These are phyloP conservation scores for Proterorhinus semilunaris DNA, from an alignment of 2,113 vertebrate species.

Conservation along the genomic window DNA sequence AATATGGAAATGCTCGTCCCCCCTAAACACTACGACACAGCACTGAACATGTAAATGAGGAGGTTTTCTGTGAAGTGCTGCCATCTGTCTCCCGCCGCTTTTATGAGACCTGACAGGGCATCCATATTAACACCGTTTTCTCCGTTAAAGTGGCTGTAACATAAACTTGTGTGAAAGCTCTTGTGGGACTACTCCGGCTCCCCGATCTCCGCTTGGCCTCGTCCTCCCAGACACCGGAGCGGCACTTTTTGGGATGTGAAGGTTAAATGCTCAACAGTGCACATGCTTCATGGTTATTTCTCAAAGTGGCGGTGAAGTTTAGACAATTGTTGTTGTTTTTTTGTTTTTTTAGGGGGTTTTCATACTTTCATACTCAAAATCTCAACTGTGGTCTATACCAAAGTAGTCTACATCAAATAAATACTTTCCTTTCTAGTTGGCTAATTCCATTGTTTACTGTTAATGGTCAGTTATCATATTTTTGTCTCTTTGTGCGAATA, in stretches of 20 bases:
- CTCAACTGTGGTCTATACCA: background rate
- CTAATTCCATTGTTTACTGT: background rate
- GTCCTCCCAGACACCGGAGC: constrained; percentile 16
- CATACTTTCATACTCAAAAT: background rate
- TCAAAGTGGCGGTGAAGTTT: background rate
- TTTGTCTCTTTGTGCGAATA: background rate
- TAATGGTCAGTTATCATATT: background rate
- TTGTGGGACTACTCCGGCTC: constrained; percentile 21
- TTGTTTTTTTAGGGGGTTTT: background rate
- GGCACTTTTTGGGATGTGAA: constrained; percentile 22
- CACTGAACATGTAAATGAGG: constrained; percentile 47
- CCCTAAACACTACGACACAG: constrained; percentile 34
- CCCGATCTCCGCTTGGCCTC: constrained; percentile 22
- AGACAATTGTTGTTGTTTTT: background rate
- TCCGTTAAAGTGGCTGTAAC: constrained; percentile 24
- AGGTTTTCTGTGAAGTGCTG: constrained; percentile 37
- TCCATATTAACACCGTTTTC: constrained; percentile 23
- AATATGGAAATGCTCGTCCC: constrained; percentile 49
- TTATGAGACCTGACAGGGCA: constrained; percentile 26
- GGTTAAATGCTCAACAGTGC: constrained; percentile 20
- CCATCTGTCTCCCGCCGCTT: constrained; percentile 44
- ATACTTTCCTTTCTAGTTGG: background rate
- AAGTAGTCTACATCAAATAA: too few relatives aligned
- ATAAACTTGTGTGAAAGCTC: constrained; percentile 34
- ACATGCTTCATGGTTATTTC: background rate